These are phyloP conservation scores for Rhabdomys pumilio DNA, from an alignment of 2,797 vertebrate genomes.

Conservation along the genomic window DNA sequence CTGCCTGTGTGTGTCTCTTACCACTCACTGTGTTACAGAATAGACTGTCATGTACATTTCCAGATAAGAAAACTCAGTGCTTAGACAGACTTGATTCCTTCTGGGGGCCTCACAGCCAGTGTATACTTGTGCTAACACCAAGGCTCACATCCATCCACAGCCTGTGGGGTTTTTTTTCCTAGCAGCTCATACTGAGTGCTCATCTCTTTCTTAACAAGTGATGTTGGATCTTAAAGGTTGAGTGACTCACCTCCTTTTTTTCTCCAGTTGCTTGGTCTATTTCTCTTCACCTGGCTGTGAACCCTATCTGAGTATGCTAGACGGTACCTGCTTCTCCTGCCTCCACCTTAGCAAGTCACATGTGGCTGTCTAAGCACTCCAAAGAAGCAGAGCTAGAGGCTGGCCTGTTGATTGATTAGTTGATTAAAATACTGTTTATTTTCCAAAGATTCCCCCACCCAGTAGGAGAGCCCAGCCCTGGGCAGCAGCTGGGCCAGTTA, in stretches of 20 bases:
- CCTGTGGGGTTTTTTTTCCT: constrained; percentile 21
- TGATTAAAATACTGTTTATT: constrained; percentile 74
- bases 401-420: constrained; percentile 70
- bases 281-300: constrained; percentile 41
- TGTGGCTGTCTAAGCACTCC: not conserved
- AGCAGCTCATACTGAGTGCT: not conserved
- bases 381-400: constrained; percentile 37
- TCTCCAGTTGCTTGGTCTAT: constrained; percentile 13
- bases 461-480: constrained; percentile 70
- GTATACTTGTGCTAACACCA: not conserved
- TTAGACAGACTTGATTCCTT: not conserved
- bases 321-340: constrained; percentile 1
- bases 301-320: not conserved
- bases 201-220: constrained; percentile 4
- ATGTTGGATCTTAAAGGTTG: not conserved
- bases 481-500: constrained; percentile 67
- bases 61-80: constrained; percentile 28
- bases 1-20: constrained; percentile 4
- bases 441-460: constrained; percentile 60
- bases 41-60: constrained; percentile 29
- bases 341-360: not conserved
- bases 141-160: not conserved
- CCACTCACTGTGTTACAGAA: not conserved
- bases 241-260: constrained; percentile 30
- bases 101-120: not conserved